phyloP scores from a whole-genome alignment of 2,797 vertebrate species.

The Eremophila alpestris region DNA sequence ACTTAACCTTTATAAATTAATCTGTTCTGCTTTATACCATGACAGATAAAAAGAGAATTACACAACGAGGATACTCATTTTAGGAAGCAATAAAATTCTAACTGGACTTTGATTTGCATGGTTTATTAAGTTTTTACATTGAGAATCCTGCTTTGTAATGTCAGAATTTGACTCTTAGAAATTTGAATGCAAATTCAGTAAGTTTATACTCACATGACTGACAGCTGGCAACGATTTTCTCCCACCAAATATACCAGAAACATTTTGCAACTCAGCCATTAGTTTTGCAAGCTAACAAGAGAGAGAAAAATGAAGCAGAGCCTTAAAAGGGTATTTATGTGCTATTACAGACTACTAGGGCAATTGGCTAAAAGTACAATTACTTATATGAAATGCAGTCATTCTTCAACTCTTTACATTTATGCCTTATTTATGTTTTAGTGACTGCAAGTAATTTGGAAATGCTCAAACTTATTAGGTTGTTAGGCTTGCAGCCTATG shows the following conservation, averaged over 20 bases:
- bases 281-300: slow-evolving; percentile 89
- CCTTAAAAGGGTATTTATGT: slow-evolving; percentile 13
- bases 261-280: slow-evolving; percentile 92
- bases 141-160: not conserved
- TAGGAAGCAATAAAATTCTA: not conserved
- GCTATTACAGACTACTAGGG: not conserved
- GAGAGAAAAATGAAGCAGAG: not conserved
- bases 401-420: not conserved
- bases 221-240: slow-evolving; percentile 71
- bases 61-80: not conserved
- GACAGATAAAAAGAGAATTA: not conserved
- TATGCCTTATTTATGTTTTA: slow-evolving; percentile 1
- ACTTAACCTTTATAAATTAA: not conserved
- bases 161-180: not conserved
- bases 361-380: slow-evolving; percentile 14
- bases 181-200: not conserved
- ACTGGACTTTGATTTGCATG: not conserved
- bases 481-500: not conserved
- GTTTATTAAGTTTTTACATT: not conserved
- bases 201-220: slow-evolving; percentile 76
- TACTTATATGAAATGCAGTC: slow-evolving; percentile 4
- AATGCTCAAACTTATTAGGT: not conserved
- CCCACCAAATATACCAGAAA: slow-evolving; percentile 84
- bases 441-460: not conserved
- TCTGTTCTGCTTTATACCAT: not conserved